Percentiles rank a stretch among this genome's conserved stretches.
Evolutionary conservation across 2,888 invertebrate genomes (phyloP).

Genomic region (Boloria euphrosyne): DNA sequence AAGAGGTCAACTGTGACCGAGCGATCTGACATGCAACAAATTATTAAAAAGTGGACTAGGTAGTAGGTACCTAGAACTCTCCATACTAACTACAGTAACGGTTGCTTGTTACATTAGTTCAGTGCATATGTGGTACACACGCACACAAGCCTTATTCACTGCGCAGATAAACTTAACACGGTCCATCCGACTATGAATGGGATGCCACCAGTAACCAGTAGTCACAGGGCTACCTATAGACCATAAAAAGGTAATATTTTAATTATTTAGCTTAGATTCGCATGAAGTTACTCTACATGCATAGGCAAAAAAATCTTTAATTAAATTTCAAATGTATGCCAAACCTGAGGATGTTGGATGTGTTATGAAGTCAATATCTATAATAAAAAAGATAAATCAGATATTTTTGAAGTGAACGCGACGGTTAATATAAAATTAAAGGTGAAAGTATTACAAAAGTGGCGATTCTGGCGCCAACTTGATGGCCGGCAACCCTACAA

Average conservation of each 20-base stretch:
- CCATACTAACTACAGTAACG: constrained; percentile 34
- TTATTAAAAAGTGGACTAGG: constrained; percentile 46
- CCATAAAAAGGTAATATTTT: background rate
- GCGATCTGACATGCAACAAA: constrained; percentile 52
- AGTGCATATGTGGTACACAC: constrained; percentile 18
- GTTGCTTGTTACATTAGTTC: constrained; percentile 39
- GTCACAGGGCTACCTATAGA: constrained; percentile 19
- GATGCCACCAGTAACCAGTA: constrained; percentile 17
- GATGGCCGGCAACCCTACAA: constrained; percentile 63
- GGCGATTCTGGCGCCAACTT: constrained; percentile 39
- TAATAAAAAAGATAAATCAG: constrained; percentile 31
- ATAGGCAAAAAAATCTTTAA: background rate
- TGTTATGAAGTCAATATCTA: constrained; percentile 21
- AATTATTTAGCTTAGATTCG: background rate
- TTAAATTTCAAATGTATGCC: constrained; percentile 3
- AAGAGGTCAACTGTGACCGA: constrained; percentile 59
- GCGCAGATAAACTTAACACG: constrained; percentile 27
- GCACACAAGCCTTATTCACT: constrained; percentile 14
- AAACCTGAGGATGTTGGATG: constrained; percentile 16
- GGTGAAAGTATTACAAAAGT: constrained; percentile 46
- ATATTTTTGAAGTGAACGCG: constrained; percentile 30
- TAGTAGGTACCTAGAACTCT: constrained; percentile 30
- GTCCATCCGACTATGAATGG: constrained; percentile 35
- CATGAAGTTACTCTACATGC: constrained; percentile 3
- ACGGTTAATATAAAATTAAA: constrained; percentile 37